Evolutionary conservation across 2,888 invertebrate genomes (phyloP), one percentile per base, ranked within the genome.

Genomic region (Netelia fuscicornis): DNA sequence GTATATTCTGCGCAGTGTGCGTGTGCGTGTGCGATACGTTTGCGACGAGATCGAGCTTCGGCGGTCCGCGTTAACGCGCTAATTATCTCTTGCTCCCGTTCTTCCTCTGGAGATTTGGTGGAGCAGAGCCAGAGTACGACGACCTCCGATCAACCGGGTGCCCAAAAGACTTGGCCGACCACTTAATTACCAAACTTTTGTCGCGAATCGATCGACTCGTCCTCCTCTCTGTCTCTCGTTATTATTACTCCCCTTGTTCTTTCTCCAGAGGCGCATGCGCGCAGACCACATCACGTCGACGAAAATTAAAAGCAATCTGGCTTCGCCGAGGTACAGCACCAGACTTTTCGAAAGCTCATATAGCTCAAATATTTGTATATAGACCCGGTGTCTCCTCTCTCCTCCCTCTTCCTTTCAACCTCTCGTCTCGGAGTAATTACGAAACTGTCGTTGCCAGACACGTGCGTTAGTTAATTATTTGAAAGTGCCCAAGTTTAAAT

Each of bases 101-200:
- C 77, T 68, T 58, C 79, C 77, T 67, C 60, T 68, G 48, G 37
- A 76, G 79, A 86, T 82, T 74, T 42, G 54, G 25, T 67, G 78
- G 17, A 60, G 9, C 58, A 44, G 48, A 75, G 68, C 74, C 71
- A 82, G 80, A 52, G 71, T 62, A 62, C 17, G 48, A 52, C 25
- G 8, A 52, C 37, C 71, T 68, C 74, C 70, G 81, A 81, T 84
- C 81, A 74, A 17, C 48, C 77, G 44, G 30, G 81, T 74, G 77
- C 68, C 72, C 81, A 72, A 71, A 17, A 56, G 83, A 85, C 88
- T 83, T 85, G 86, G 86, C 85, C 89, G 87, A 87, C 87, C 89
- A 88, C 88, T 89, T 89, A 90, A 90, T 91, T 91, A 90, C 86
- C 87, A 89, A 91, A 91, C 89, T 91, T 91, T 88, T 85, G 85